Percentiles rank a stretch among this genome's conserved stretches.
These are phyloP conservation scores for Oreochromis aureus DNA, from an alignment of 2,113 vertebrate genomes.

Conservation along the genomic window DNA sequence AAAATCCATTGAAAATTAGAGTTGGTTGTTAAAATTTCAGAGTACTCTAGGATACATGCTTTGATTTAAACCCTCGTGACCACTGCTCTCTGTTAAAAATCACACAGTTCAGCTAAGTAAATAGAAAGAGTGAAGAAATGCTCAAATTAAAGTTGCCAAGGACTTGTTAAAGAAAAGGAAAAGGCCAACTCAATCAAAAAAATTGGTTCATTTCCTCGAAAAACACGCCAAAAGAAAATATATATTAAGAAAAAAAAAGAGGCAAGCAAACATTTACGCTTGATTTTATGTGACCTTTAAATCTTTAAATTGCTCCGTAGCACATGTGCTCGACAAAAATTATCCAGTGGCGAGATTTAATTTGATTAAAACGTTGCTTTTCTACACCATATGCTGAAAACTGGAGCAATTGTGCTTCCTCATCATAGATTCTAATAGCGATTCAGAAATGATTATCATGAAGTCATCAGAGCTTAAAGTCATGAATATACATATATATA, in stretches of 20 bases:
- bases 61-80: background rate
- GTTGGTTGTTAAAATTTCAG: background rate
- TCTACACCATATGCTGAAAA: slow-evolving; percentile 51
- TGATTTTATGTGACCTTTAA: slow-evolving; percentile 57
- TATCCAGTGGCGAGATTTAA: slow-evolving; percentile 10
- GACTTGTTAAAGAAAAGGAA: slow-evolving; percentile 11
- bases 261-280: slow-evolving; percentile 22
- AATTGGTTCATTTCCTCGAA: background rate
- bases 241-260: background rate
- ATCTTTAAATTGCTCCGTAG: slow-evolving; percentile 50
- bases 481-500: slow-evolving; percentile 60
- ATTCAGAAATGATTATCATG: slow-evolving; percentile 50
- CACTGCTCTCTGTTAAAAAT: background rate
- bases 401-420: slow-evolving; percentile 19
- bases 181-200: slow-evolving; percentile 52
- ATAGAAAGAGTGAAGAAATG: background rate
- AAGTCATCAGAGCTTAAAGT: slow-evolving; percentile 61
- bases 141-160: slow-evolving; percentile 26
- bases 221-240: background rate
- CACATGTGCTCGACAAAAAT: slow-evolving; percentile 30
- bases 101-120: background rate
- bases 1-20: background rate
- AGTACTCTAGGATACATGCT: background rate
- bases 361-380: slow-evolving; percentile 61
- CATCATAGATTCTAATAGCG: slow-evolving; percentile 45